Evolutionary conservation across 1,140 invertebrate genomes (phyloP).

Genomic region (Drosophila setifemur): DNA sequence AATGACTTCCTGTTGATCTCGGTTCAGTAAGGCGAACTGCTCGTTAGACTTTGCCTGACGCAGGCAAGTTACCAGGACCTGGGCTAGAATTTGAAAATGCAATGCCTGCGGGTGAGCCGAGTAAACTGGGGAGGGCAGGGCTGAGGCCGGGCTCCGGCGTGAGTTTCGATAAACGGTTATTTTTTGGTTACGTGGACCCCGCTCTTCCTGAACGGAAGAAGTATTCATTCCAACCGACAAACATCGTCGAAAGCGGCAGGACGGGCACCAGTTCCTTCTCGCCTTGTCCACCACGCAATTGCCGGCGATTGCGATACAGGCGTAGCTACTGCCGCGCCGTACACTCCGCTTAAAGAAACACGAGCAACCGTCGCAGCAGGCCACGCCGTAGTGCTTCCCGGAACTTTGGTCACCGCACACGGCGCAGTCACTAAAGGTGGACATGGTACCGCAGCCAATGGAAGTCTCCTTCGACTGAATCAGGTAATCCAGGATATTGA

Average conservation of each 20-base stretch:
- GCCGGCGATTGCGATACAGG: slow-evolving; percentile 90
- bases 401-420: slow-evolving; percentile 94
- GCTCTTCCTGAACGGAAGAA: slow-evolving; percentile 90
- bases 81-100: slow-evolving; percentile 83
- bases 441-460: slow-evolving; percentile 34
- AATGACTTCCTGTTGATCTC: slow-evolving; percentile 84
- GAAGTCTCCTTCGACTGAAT: slow-evolving; percentile 15
- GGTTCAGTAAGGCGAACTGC: slow-evolving; percentile 83
- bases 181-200: slow-evolving; percentile 85
- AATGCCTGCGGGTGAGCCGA: slow-evolving; percentile 46
- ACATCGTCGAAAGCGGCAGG: slow-evolving; percentile 91
- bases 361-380: slow-evolving; percentile 94
- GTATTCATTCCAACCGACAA: slow-evolving; percentile 91
- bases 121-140: not conserved
- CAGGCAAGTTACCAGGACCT: slow-evolving; percentile 85
- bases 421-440: slow-evolving; percentile 83
- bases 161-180: slow-evolving; percentile 4
- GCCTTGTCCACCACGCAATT: slow-evolving; percentile 91
- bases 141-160: not conserved
- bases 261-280: slow-evolving; percentile 93
- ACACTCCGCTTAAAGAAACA: slow-evolving; percentile 94
- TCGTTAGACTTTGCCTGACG: slow-evolving; percentile 84
- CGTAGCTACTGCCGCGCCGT: slow-evolving; percentile 87
- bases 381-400: slow-evolving; percentile 94
- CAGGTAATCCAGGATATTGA: slow-evolving; percentile 15